Evolutionary conservation across 2,888 invertebrate genomes (phyloP).

Genomic region (Xylota segnis): DNA sequence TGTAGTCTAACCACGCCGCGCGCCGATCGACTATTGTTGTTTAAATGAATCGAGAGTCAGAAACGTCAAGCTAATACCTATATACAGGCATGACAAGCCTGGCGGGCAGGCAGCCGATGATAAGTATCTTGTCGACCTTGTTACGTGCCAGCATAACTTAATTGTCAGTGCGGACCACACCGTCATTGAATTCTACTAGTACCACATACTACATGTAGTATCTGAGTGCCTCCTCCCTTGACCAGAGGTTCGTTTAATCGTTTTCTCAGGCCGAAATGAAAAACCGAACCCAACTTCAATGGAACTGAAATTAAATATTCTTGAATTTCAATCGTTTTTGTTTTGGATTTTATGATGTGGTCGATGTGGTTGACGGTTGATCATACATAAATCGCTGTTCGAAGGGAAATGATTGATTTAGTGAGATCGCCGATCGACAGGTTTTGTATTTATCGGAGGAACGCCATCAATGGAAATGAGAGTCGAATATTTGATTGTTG

Average conservation of each 20-base stretch:
- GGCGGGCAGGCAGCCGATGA: conserved; percentile 22
- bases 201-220: background rate
- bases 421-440: conserved; percentile 45
- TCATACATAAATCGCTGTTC: conserved; percentile 49
- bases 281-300: conserved; percentile 54
- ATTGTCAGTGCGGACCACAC: conserved; percentile 40
- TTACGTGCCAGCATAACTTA: conserved; percentile 58
- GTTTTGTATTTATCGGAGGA: conserved; percentile 11
- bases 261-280: background rate
- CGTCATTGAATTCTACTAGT: conserved; percentile 26
- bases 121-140: conserved; percentile 71
- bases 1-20: conserved; percentile 33
- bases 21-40: conserved; percentile 39
- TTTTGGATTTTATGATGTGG: conserved; percentile 1
- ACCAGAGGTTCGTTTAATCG: conserved; percentile 19
- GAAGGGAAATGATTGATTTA: conserved; percentile 62
- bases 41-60: background rate
- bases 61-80: background rate
- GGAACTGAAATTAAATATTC: conserved; percentile 53
- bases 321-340: conserved; percentile 35
- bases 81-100: conserved; percentile 34
- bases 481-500: too few relatives aligned
- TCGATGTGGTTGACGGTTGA: conserved; percentile 21
- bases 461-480: background rate
- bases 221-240: conserved; percentile 18